Conservation (phyloP, 2,113 vertebrate genomes). For the Tragelaphus imberbis region DNA sequence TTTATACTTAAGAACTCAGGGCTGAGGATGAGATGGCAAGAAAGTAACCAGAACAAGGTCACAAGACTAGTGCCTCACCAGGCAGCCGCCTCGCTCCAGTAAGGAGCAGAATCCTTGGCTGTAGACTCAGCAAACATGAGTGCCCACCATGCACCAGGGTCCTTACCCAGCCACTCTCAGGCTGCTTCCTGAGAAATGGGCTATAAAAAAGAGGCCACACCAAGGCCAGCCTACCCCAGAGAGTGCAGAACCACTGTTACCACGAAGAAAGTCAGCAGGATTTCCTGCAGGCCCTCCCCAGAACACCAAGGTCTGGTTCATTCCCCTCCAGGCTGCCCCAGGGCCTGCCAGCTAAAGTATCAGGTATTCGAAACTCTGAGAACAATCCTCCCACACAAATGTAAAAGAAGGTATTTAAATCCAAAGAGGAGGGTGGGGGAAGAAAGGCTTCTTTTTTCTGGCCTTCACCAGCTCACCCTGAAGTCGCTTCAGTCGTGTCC, state of each 20-base stretch:
- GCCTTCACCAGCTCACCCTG: not conserved
- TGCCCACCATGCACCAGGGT: rapidly evolving
- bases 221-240: not conserved
- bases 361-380: not conserved
- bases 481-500: too few species aligned
- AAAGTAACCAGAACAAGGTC: not conserved
- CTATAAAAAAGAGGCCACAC: not conserved
- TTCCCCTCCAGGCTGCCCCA: not conserved
- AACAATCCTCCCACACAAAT: slow-evolving; percentile 50
- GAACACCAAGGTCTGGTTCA: rapidly evolving
- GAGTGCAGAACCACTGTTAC: not conserved
- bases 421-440: rapidly evolving
- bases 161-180: not conserved
- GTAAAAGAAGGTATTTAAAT: slow-evolving; percentile 48
- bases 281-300: not conserved
- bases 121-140: not conserved
- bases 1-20: not conserved
- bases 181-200: not conserved
- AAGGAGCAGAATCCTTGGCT: not conserved
- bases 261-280: rapidly evolving
- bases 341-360: not conserved
- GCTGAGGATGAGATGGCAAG: not conserved
- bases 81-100: rapidly evolving
- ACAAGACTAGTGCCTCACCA: too few species aligned
- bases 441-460: not conserved